Evolutionary conservation across 1,140 invertebrate species (phyloP), one percentile per base, ranked within the genome.

Genomic region (Zophobas atratus): DNA sequence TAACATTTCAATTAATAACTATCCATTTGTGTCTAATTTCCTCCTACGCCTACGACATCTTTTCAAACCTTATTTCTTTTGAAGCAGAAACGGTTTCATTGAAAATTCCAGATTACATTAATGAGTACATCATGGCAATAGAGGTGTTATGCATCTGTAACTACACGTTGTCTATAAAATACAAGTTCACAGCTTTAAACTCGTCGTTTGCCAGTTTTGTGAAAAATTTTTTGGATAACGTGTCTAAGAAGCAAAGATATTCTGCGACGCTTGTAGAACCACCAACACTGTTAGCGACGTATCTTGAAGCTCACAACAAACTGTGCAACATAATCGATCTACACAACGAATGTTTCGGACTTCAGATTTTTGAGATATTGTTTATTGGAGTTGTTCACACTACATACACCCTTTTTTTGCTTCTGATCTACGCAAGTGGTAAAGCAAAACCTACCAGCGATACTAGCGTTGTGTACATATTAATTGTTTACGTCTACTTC

Each of bases 311-410:
- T 32, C 35, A 60, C 1, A 60, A 39, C 35, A 60, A 60, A 6
- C 8, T 60, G 6, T 60, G 56, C 35, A 60, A 60, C 35, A 4
- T 60, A 6, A 60, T 60, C 8, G 56, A 60, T 38, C 8, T 35
- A 36, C 39, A 36, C n/a, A 60, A 60, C 36, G 36, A 60, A 38
- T 60, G 56, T 39, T 60, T 60, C 8, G 56, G 56, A 39, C 36
- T 60, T 8, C 56, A 35, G 38, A 60, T 60, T 38, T 36, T 60
- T 1, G 56, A 36, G 38, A 60, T 60, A 36, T 6, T 60, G 0
- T 35, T 60, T 38, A 35, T 60, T 35, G 56, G 56, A 35, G 56
- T 60, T 1, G 38, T 60, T 60, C 38, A 60, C 8, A 60, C 34
- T 2, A 60, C 56, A 8, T 39, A 60, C 35, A 39, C 36, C 5